phyloP scores from a whole-genome alignment of 2,797 vertebrate genomes.

The Poecile montanus region DNA sequence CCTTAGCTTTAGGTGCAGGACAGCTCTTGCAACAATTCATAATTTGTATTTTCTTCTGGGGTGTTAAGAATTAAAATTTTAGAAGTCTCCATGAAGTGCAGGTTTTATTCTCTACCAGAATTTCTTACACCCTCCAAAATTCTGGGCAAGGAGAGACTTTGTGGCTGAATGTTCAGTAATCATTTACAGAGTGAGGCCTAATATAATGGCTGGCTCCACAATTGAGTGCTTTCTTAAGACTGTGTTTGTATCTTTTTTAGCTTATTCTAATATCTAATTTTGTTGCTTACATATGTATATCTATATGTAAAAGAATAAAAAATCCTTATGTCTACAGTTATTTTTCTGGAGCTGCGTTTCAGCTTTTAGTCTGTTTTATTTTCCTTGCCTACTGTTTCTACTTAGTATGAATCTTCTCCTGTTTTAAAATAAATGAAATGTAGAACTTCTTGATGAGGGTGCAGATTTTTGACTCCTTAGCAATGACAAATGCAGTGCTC shows the following conservation, averaged over 20 bases:
- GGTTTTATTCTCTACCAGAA: background rate
- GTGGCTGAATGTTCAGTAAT: background rate
- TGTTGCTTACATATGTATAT: background rate
- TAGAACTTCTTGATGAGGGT: background rate
- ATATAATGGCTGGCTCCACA: background rate
- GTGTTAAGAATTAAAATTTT: background rate
- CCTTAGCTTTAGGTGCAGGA: background rate
- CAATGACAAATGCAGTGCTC: background rate
- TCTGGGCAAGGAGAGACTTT: background rate
- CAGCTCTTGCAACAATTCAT: background rate
- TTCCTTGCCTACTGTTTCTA: background rate
- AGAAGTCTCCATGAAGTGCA: background rate
- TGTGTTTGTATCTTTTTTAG: background rate
- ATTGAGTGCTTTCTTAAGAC: background rate
- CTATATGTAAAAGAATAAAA: background rate
- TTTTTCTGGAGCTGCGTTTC: background rate
- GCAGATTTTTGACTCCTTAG: background rate
- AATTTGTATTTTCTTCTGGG: background rate
- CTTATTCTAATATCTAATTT: background rate
- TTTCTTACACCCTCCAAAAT: background rate
- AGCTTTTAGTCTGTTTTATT: background rate
- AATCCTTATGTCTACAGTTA: background rate
- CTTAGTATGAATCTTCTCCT: background rate
- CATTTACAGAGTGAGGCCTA: background rate
- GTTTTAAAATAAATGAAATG: background rate